Conservation (phyloP, 2,113 vertebrate genomes). For the Catharus fuscescens region DNA sequence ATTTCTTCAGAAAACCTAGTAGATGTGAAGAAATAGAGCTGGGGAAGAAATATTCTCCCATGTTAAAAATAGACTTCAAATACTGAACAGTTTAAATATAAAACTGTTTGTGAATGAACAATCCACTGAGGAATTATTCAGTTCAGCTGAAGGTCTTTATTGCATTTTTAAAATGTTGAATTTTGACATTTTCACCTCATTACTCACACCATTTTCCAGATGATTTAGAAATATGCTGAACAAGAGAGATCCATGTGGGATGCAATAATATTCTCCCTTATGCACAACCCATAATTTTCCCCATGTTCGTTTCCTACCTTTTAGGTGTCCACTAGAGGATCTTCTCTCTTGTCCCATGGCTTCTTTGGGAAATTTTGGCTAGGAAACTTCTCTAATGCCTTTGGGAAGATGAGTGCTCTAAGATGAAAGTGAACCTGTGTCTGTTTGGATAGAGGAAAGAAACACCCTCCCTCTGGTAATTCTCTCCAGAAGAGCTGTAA, state of each 20-base stretch:
- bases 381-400: background rate
- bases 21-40: background rate
- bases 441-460: background rate
- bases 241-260: background rate
- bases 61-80: background rate
- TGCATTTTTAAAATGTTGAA: background rate
- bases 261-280: background rate
- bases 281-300: background rate
- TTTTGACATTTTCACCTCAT: constrained; percentile 12
- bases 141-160: background rate
- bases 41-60: background rate
- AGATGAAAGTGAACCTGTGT: constrained; percentile 4
- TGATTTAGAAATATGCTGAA: background rate
- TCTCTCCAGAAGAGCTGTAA: background rate
- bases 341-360: background rate
- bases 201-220: background rate
- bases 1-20: background rate
- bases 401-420: background rate
- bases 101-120: background rate
- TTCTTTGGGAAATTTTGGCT: background rate
- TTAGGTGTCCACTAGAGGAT: background rate
- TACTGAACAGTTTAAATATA: background rate
- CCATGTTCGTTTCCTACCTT: background rate
- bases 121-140: background rate
- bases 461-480: background rate